These are phyloP conservation scores for Heterodera schachtii DNA, from an alignment of 1,140 invertebrate genomes.

Conservation along the genomic window DNA sequence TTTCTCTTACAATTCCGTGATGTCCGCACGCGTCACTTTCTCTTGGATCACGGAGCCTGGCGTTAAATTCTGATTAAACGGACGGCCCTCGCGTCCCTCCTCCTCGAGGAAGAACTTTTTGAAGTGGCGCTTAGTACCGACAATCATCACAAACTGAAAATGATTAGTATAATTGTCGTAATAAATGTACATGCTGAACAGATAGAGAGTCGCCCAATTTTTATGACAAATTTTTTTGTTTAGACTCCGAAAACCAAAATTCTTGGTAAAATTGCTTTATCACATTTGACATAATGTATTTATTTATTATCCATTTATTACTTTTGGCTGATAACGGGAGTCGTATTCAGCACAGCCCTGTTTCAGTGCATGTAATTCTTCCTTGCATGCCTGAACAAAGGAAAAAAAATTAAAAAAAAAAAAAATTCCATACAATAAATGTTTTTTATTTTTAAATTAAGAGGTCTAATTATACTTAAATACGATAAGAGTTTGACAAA, in stretches of 20 bases:
- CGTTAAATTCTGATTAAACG: constrained; percentile 13
- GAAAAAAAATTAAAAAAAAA: neutral
- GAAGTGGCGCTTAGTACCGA: constrained; percentile 31
- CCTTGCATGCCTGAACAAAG: constrained; percentile 24
- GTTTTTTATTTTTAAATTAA: too few relatives aligned
- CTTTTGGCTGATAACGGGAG: neutral
- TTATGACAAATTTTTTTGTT: too few relatives aligned
- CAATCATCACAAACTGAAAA: constrained; percentile 18
- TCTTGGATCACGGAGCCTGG: constrained; percentile 37
- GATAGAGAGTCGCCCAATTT: too few relatives aligned
- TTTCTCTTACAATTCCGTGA: constrained; percentile 20
- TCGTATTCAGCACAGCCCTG: constrained; percentile 21
- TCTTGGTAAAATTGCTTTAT: too few relatives aligned
- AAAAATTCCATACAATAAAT: neutral
- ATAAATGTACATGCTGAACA: too few relatives aligned
- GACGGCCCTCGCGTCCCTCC: neutral
- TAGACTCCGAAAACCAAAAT: too few relatives aligned
- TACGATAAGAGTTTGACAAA: neutral
- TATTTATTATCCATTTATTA: neutral
- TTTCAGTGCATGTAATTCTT: constrained; percentile 17
- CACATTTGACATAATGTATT: too few relatives aligned
- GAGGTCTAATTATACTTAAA: too few relatives aligned
- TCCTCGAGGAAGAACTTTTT: constrained; percentile 31
- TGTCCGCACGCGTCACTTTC: constrained; percentile 29
- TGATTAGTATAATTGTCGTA: neutral